phyloP scores from a whole-genome alignment of 2,888 invertebrate species.

The Zootermopsis nevadensis region DNA sequence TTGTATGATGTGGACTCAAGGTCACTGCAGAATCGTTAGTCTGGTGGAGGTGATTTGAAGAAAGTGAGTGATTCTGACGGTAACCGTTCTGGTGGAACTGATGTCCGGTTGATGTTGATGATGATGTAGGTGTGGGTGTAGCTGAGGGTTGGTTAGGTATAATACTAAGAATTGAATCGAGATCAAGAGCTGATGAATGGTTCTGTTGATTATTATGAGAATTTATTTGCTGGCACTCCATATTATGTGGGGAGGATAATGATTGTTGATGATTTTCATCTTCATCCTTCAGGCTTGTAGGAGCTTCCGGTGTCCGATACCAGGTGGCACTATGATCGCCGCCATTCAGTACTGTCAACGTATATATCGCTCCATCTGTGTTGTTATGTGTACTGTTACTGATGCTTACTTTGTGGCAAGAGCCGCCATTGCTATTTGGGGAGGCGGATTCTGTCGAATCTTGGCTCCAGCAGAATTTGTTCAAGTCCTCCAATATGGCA shows the following conservation, averaged over 20 bases:
- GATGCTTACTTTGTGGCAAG: neutral
- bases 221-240: neutral
- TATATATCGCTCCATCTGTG: slow-evolving; percentile 87
- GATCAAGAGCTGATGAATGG: slow-evolving; percentile 67
- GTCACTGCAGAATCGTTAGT: slow-evolving; percentile 58
- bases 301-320: slow-evolving; percentile 67
- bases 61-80: slow-evolving; percentile 26
- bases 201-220: slow-evolving; percentile 5
- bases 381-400: slow-evolving; percentile 61
- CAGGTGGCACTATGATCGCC: slow-evolving; percentile 66
- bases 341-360: slow-evolving; percentile 86
- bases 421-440: neutral
- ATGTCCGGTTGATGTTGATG: slow-evolving; percentile 58
- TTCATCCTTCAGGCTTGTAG: slow-evolving; percentile 60
- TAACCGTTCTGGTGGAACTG: slow-evolving; percentile 42
- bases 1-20: slow-evolving; percentile 58
- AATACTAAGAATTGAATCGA: slow-evolving; percentile 83
- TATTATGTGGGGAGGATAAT: slow-evolving; percentile 13
- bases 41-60: slow-evolving; percentile 60
- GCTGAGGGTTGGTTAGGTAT: slow-evolving; percentile 66
- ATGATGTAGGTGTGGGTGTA: slow-evolving; percentile 24
- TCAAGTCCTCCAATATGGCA: slow-evolving; percentile 84
- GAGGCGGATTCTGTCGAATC: slow-evolving; percentile 57
- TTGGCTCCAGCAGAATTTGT: slow-evolving; percentile 85
- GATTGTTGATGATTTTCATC: slow-evolving; percentile 38